Percentiles rank a stretch among this genome's conserved stretches.
These are phyloP conservation scores for Saguinus imperator DNA, from an alignment of 2,113 vertebrate species.

Conservation along the genomic window DNA sequence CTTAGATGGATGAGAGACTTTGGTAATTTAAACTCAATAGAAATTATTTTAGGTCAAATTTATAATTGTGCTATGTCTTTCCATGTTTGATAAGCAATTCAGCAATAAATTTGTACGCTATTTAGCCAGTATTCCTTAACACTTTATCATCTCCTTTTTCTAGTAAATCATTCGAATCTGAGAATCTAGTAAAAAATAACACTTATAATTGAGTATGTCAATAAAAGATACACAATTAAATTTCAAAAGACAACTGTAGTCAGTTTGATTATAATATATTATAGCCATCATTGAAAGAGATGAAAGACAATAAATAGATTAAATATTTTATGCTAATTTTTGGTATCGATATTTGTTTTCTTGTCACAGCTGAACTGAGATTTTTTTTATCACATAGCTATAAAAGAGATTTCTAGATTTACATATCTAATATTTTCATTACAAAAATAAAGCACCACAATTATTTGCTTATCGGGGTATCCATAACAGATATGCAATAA, in stretches of 20 bases:
- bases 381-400: constrained; percentile 7
- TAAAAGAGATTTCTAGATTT: background rate
- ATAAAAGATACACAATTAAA: constrained; percentile 17
- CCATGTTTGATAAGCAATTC: background rate
- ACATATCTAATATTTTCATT: background rate
- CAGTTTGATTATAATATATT: constrained; percentile 11
- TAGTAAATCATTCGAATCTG: constrained; percentile 37
- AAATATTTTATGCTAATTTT: constrained; percentile 42
- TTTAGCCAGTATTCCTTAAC: background rate
- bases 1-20: background rate
- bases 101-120: background rate
- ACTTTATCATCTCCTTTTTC: background rate
- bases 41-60: constrained; percentile 20
- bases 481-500: background rate
- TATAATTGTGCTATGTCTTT: constrained; percentile 19
- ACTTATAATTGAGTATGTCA: constrained; percentile 27
- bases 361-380: background rate
- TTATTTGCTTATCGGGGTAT: background rate
- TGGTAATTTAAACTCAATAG: constrained; percentile 4
- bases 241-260: background rate
- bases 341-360: background rate
- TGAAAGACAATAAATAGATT: constrained; percentile 20
- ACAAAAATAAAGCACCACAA: background rate
- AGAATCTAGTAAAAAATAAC: constrained; percentile 18
- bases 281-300: constrained; percentile 27